Evolutionary conservation across 1,140 invertebrate species (phyloP), one percentile per base, ranked within the genome.

Genomic region (Tetragonula clypearis): DNA sequence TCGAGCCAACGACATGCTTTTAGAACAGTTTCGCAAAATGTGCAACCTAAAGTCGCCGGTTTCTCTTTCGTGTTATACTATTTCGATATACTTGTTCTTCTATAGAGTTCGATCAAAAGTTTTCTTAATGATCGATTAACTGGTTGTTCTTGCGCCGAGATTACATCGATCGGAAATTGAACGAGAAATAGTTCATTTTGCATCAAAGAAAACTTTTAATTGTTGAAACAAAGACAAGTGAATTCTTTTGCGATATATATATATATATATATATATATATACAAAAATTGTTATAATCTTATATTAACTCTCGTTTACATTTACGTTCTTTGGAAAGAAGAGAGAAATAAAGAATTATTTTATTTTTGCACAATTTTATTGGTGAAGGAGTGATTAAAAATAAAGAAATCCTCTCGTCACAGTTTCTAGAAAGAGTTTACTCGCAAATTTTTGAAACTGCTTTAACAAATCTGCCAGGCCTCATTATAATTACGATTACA

Each of bases 61-160:
- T 84, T 84, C 82, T 84, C 82, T 79, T 84, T 79, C 76, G 76
- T 68, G 82, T 79, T 84, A 58, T 72, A 79, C 35, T 30, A 79
- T 84, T 73, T 79, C 82, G 68, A 30, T 56, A 84, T 58, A 72
- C 76, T 68, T 53, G 75, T 84, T 84, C 76, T 79, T 84, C 26
- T 12, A n/a, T 30, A 23, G 0, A 49, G 17, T n/a, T 19, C 35
- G 68, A 19, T 56, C 82, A 58, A 84, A 79, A 84, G 82, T 79
- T 17, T 79, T 79, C 26, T 73, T 23, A 60, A 12, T 23, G 21
- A 60, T 60, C 58, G 58, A 62, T 62, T 14, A n/a, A 62, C 12
- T 12, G 60, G n/a, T 62, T 62, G 80, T 75, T 73, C 11, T 82
- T 82, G n/a, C n/a, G 5, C 4, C 15, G 9, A 53, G 14, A 0